phyloP scores from a whole-genome alignment of 2,797 vertebrate genomes.

The Trematomus bernacchii region DNA sequence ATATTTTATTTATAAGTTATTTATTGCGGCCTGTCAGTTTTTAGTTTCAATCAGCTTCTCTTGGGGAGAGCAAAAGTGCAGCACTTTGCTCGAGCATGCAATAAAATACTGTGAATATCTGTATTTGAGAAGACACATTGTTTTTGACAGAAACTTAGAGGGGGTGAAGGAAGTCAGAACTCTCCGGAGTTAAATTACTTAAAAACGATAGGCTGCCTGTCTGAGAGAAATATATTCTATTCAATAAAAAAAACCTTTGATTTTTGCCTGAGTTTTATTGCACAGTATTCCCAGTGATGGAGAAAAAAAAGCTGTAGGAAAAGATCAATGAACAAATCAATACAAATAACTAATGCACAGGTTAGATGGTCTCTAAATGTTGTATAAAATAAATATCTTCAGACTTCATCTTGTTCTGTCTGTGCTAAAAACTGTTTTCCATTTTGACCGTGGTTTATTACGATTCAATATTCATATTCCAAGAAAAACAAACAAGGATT shows the following conservation, averaged over 20 bases:
- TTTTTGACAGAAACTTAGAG: no score
- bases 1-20: not conserved
- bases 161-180: no score
- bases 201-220: not conserved
- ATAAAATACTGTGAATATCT: conserved; percentile 6
- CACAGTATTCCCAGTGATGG: conserved; percentile 18
- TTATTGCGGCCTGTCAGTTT: not conserved
- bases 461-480: no score
- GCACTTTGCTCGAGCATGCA: no score
- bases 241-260: conserved; percentile 10
- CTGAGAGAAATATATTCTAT: not conserved
- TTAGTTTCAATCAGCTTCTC: conserved; percentile 9
- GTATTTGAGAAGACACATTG: conserved; percentile 3
- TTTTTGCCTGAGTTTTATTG: conserved; percentile 11
- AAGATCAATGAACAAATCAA: conserved; percentile 43
- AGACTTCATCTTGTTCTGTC: no score
- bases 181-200: no score
- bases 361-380: not conserved
- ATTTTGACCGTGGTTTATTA: no score
- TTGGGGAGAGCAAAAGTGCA: not conserved
- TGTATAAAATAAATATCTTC: no score
- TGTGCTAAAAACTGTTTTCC: no score
- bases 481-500: no score
- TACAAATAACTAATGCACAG: conserved; percentile 32
- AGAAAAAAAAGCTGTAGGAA: conserved; percentile 15